Conservation (phyloP, 30 jellyfish, hydroid and myxozoan species). For the Hydra vulgaris region DNA sequence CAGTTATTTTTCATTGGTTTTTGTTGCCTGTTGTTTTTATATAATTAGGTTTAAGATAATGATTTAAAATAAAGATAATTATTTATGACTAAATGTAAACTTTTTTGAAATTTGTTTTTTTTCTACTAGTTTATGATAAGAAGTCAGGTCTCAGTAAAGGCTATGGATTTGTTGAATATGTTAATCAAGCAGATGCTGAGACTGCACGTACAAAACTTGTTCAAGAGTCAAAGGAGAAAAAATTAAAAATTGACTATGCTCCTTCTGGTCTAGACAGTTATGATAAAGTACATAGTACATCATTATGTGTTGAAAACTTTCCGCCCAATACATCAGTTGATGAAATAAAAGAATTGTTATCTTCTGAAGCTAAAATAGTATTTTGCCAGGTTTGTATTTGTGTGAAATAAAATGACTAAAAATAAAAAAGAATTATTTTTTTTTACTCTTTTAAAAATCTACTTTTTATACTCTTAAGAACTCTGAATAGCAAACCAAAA, state of each 20-base stretch:
- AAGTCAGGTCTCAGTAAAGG: slow-evolving; percentile 67
- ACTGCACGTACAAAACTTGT: slow-evolving; percentile 24
- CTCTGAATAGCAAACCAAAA: no score
- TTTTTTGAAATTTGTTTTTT: background rate
- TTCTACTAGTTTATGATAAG: slow-evolving; percentile 32
- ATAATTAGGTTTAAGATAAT: no score
- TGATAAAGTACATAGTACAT: slow-evolving; percentile 55
- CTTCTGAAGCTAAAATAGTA: slow-evolving; percentile 42
- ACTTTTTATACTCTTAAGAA: no score
- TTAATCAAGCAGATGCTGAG: slow-evolving; percentile 23
- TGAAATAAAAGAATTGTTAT: slow-evolving; percentile 45
- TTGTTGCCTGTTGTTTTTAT: no score
- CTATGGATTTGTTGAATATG: slow-evolving; percentile 72
- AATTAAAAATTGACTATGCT: slow-evolving; percentile 39
- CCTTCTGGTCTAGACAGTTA: slow-evolving; percentile 41
- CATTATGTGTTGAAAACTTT: slow-evolving; percentile 52
- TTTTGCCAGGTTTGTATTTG: slow-evolving; percentile 56
- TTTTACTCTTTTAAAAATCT: no score
- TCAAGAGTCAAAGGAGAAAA: slow-evolving; percentile 5
- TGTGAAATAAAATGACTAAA: background rate
- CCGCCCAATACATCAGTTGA: slow-evolving; percentile 49
- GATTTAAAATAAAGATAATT: no score
- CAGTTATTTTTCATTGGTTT: background rate
- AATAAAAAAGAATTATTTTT: background rate
- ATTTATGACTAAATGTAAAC: background rate